Evolutionary conservation across 2,888 invertebrate species (phyloP), one percentile per base, ranked within the genome.

Genomic region (Linnaemya tessellans): DNA sequence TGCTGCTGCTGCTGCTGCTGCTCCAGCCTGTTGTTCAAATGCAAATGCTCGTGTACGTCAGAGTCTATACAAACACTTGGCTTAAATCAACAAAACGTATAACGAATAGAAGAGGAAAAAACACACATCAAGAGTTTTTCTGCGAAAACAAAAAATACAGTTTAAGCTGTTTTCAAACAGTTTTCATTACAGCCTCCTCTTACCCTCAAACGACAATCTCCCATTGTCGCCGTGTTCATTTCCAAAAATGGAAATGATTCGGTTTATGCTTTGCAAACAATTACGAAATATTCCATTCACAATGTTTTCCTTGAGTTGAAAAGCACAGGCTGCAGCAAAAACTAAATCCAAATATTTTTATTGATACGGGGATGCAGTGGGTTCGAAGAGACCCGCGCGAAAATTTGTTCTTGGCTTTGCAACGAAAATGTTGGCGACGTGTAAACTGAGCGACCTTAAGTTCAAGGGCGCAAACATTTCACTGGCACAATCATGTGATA

Each of bases 11-110:
- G 81, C 49, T 46, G 49, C 35, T 43, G 67, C 58, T 62, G 58
- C 46, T 65, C n/a, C 10, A 25, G 65, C 58, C 62, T 78, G 71
- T 60, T 68, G 68, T 71, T 78, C 13, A 54, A 68, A 70, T 60
- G 74, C 62, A 68, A 58, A 79, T 71, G 67, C 35, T 51, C 64
- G 65, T 56, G 67, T 43, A 58, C 64, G 65, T 56, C 82, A 77
- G 41, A 83, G 82, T 83, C 75, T 80, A 79, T 70, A 75, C 78
- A 85, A 82, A 85, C 82, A 85, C 82, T 85, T 82, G 79, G 65
- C 79, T 75, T 79, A 82, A 85, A 85, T 75, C 74, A 79, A 73
- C 80, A 75, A 65, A 46, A 64, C 56, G 74, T 51, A 73, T 60
- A 73, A 73, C 65, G 65, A 73, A 74, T 73, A 51, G 25, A 65